Conservation (phyloP, 2,113 vertebrate species). For the Hydrolagus affinis region DNA sequence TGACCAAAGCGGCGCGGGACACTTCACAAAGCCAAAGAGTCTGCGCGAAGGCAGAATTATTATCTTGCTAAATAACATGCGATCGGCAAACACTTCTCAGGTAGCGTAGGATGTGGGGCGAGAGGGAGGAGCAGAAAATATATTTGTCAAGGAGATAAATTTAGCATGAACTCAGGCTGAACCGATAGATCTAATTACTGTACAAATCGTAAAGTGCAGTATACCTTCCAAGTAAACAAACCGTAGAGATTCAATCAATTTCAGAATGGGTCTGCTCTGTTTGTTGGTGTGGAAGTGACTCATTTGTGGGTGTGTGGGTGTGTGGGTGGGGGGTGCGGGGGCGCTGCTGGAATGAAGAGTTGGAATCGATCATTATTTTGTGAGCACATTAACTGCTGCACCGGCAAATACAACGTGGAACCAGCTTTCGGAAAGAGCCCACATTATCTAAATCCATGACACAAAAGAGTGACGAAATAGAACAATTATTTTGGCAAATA, state of each 20-base stretch:
- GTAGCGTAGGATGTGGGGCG: neutral
- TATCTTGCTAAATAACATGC: too few relatives aligned
- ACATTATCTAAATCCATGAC: neutral
- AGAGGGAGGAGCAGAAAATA: neutral
- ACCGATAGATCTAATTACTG: constrained; percentile 5
- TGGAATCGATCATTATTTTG: constrained; percentile 21
- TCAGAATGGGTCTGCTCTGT: neutral
- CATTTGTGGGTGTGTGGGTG: neutral
- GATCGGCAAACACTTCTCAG: too few relatives aligned
- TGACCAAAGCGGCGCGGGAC: too few relatives aligned
- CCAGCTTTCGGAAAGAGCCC: neutral
- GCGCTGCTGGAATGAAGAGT: neutral
- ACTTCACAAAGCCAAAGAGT: too few relatives aligned
- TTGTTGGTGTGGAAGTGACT: constrained; percentile 27
- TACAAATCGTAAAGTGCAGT: neutral
- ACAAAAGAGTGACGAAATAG: too few relatives aligned
- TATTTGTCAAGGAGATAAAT: neutral
- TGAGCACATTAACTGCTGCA: neutral
- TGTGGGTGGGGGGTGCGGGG: neutral
- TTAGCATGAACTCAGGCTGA: constrained; percentile 16
- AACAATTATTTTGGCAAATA: too few relatives aligned
- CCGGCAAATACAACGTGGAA: constrained; percentile 15
- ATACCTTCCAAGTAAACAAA: constrained; percentile 8
- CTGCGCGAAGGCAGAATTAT: too few relatives aligned
- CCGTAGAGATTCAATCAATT: constrained; percentile 16